These are phyloP conservation scores for Passer montanus DNA, from an alignment of 2,113 vertebrate genomes.

Conservation along the genomic window DNA sequence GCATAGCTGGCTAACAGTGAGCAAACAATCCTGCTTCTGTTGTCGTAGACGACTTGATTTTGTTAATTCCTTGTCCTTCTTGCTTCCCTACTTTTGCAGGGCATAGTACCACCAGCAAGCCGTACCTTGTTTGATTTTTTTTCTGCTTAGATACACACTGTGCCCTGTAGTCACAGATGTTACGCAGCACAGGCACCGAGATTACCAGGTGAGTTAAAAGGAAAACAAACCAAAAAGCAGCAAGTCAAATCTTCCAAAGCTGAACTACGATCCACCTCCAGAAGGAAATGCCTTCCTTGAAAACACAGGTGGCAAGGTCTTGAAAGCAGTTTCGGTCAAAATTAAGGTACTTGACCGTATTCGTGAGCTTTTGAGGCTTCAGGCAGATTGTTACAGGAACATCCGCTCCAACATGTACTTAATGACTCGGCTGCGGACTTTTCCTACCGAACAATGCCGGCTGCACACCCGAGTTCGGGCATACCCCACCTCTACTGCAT, in stretches of 20 bases:
- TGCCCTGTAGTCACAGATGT: background rate
- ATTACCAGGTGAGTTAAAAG: background rate
- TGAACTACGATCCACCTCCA: background rate
- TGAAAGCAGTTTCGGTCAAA: background rate
- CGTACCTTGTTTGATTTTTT: background rate
- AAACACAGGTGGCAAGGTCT: background rate
- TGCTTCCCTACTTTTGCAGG: background rate
- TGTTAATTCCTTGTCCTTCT: background rate
- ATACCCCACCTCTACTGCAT: background rate
- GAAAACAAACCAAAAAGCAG: background rate
- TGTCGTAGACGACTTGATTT: background rate
- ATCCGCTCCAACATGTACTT: background rate
- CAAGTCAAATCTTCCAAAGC: background rate
- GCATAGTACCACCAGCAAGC: background rate
- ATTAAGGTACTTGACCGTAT: background rate
- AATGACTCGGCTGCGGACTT: background rate
- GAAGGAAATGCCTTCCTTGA: background rate
- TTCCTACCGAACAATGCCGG: background rate
- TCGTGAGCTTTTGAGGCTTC: background rate
- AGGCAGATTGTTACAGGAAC: background rate
- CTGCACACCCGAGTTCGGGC: background rate
- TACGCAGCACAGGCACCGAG: background rate
- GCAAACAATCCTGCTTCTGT: background rate
- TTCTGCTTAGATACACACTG: background rate
- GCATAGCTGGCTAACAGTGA: background rate